A percentile compares a stretch with the other conserved stretches of the same genome.
Conservation (phyloP, 2,113 vertebrate genomes). For the Corvus moneduloides region DNA sequence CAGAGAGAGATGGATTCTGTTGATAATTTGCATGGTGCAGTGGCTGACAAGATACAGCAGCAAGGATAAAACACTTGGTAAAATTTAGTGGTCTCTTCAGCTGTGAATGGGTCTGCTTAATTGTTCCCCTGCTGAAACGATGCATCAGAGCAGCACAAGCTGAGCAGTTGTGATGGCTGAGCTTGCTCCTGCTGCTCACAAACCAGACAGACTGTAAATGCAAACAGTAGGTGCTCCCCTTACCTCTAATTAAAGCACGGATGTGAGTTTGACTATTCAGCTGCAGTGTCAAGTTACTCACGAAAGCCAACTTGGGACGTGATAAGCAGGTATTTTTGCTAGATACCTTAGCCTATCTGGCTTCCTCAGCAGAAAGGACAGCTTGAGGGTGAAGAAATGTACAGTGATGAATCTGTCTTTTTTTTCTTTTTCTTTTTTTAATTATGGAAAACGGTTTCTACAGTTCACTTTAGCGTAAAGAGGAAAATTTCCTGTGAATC, state of each 20-base stretch:
- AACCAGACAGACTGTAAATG: not conserved
- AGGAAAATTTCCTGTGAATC: not conserved
- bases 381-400: not conserved
- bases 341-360: not conserved
- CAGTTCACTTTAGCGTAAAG: not conserved
- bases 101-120: not conserved
- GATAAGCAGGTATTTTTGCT: not conserved
- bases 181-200: slow-evolving; percentile 22
- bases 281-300: not conserved
- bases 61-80: not conserved
- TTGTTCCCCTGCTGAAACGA: slow-evolving; percentile 5
- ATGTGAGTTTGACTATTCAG: not conserved
- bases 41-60: not conserved
- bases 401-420: not conserved
- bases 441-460: not conserved
- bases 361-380: not conserved
- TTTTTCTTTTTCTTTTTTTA: not conserved
- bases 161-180: slow-evolving; percentile 11
- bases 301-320: not conserved
- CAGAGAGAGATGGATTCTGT: not conserved
- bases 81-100: not conserved
- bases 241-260: slow-evolving; percentile 9
- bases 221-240: slow-evolving; percentile 15
- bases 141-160: not conserved
- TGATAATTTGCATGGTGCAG: not conserved